Percentiles rank a stretch among this genome's conserved stretches.
These are phyloP conservation scores for Sylvilagus bachmani DNA, from an alignment of 2,113 vertebrate species.

Conservation along the genomic window DNA sequence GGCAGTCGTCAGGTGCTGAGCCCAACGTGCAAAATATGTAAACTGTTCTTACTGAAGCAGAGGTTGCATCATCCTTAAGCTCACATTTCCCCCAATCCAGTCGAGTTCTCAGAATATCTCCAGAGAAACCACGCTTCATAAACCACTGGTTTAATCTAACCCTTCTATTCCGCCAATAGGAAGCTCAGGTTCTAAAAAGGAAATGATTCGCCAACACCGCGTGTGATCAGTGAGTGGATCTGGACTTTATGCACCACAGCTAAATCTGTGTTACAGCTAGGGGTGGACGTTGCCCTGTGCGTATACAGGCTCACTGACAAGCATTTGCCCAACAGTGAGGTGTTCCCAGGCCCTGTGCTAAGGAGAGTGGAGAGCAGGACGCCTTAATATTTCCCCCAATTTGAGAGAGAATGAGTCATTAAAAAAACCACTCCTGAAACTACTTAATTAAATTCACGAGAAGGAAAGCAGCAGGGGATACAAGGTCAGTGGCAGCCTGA, in stretches of 20 bases:
- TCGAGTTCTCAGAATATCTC: not conserved
- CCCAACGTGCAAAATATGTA: not conserved
- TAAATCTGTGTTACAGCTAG: not conserved
- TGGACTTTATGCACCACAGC: not conserved
- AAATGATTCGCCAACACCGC: not conserved
- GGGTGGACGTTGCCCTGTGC: not conserved
- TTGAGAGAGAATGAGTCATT: not conserved
- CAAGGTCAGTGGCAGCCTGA: not conserved
- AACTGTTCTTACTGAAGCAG: not conserved
- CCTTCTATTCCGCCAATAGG: not conserved
- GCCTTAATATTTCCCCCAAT: not conserved
- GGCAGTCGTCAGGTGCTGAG: not conserved
- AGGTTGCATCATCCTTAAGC: not conserved
- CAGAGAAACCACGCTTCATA: not conserved
- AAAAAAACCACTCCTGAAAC: not conserved
- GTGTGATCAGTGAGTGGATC: not conserved
- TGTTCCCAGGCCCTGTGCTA: too few relatives aligned
- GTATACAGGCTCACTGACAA: not conserved
- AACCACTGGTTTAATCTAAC: not conserved
- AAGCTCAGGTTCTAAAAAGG: not conserved
- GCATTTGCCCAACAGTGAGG: not conserved
- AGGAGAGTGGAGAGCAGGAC: not conserved
- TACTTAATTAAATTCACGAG: slow-evolving; percentile 20
- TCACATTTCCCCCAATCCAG: not conserved
- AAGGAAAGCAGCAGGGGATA: not conserved